Conservation (phyloP, 2,113 vertebrate species). For the Sialia sialis region DNA sequence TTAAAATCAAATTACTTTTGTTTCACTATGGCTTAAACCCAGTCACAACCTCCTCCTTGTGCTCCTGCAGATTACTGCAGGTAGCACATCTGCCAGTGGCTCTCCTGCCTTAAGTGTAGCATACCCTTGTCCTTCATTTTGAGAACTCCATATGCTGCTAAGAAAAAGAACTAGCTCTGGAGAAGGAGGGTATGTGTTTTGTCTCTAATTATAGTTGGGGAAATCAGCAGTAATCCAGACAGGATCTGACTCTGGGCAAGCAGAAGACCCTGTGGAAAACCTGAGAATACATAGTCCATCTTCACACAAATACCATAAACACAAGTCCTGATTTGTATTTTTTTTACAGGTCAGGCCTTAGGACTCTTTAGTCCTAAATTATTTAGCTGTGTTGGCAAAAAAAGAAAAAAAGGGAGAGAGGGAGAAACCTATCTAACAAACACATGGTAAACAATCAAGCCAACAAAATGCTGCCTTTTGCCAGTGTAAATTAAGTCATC, state of each 20-base stretch:
- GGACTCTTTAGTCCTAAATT: neutral
- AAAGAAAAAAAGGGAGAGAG: accelerated
- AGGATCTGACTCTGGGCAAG: neutral
- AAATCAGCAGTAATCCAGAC: neutral
- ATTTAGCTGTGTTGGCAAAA: neutral
- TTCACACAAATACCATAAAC: neutral
- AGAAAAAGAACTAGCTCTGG: neutral
- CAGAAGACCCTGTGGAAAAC: neutral
- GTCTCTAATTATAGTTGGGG: neutral
- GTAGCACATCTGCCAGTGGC: neutral
- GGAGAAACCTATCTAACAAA: accelerated
- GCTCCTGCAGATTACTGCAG: neutral
- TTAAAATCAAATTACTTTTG: neutral
- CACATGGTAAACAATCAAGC: neutral
- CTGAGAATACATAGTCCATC: neutral
- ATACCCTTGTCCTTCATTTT: neutral
- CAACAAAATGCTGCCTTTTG: constrained; percentile 16
- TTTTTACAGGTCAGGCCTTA: neutral
- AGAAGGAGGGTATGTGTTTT: neutral
- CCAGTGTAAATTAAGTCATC: constrained; percentile 50
- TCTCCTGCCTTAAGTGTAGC: neutral
- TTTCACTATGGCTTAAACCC: neutral
- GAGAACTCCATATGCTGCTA: neutral
- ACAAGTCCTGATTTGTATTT: neutral
- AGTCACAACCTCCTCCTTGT: neutral